Base-by-base conservation (phyloP, 2,113 vertebrate species). In the Tympanuchus pallidicinctus region DNA sequence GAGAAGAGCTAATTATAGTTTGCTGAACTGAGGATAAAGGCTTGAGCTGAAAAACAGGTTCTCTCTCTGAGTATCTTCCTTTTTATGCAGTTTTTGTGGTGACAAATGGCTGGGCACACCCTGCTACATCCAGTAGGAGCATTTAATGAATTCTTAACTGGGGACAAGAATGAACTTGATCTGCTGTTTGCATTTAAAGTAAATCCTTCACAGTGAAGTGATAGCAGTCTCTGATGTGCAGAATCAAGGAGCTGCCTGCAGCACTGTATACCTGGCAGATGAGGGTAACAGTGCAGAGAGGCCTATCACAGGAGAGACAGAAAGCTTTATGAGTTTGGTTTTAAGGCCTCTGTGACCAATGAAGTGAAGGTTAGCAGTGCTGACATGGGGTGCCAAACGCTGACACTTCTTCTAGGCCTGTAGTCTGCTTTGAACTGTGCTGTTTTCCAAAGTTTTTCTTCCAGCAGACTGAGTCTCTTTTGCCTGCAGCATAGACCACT, bases 91-190 rank as follows among this genome's bases (percentile, higher is more conserved):
- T 90, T 89, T 94, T 97, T 90, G 82, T 92, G 70, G 92, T 93
- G 96, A 88, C 94, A 97, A 78, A 95, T 90, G 89, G 67, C 72
- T 78, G 66, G 42, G 82, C 89, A 82, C 97, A 87, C 95, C 96
- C 95, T 97, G 40, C 76, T 87, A 21, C 38, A 38, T 87, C 82
- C 64, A 83, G 67, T 85, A 54, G 69, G 69, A 92, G 59, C 79
- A 78, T 57, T 83, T 81, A 95, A 82, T 94, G 66, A 95, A 83
- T 96, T 95, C 88, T 91, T 86, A 80, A 48, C 42, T 89, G 80
- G 56, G 86, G 92, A 86, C 96, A 96, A 93, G 97, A 93, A 80
- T 82, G 92, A 96, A 95, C 97, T 94, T 96, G 97, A 95, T 80
- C 90, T 75, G 63, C 76, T 86, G 9, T 3, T 78, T 92, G 73